Percentiles rank a stretch among this genome's conserved stretches.
phyloP scores from a whole-genome alignment of 1,140 invertebrate genomes.

The Centruroides vittatus region DNA sequence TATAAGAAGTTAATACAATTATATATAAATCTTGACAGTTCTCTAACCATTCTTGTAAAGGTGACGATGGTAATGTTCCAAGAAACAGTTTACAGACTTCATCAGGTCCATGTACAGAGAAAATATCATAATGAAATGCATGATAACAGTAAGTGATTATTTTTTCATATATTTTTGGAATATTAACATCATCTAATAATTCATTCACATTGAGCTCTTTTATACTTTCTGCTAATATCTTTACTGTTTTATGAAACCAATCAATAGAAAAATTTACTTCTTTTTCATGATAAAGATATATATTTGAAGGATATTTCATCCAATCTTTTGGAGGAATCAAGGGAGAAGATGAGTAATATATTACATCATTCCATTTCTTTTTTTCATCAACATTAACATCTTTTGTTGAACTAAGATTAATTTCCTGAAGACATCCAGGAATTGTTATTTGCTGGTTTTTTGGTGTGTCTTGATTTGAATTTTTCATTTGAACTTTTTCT shows the following conservation, averaged over 20 bases:
- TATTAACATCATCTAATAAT: background rate
- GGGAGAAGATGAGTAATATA: slow-evolving; percentile 16
- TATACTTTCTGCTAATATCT: background rate
- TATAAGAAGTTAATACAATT: no score
- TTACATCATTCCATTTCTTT: no score
- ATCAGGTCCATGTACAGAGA: no score
- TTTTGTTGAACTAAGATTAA: no score
- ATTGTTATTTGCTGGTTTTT: background rate
- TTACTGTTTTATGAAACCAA: background rate
- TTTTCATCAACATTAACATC: no score
- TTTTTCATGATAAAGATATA: background rate
- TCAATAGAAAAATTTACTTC: background rate
- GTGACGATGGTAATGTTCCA: no score
- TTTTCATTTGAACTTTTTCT: no score
- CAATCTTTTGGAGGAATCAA: background rate
- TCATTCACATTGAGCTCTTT: background rate
- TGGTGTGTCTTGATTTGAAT: no score
- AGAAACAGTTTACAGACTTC: no score
- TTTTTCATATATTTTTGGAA: background rate
- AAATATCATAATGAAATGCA: background rate
- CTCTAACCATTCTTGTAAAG: no score
- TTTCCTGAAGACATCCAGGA: no score
- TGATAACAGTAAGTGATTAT: background rate
- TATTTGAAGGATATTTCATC: background rate
- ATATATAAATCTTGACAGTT: no score